phyloP scores from a whole-genome alignment of 2,797 vertebrate genomes.

The Cynodonichthys magdalenae region DNA sequence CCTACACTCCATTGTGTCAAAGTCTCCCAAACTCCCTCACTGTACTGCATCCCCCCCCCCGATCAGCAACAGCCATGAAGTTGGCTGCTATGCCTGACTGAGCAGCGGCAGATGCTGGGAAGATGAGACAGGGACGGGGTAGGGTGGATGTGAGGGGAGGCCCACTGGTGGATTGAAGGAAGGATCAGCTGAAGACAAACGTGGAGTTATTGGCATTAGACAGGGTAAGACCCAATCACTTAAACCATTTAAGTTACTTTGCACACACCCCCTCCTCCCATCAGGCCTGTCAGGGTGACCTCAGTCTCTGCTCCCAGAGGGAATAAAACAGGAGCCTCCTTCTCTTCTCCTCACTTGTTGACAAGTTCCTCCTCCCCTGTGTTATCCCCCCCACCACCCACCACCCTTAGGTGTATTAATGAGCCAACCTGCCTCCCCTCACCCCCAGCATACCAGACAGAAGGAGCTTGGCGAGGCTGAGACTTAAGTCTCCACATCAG shows the following conservation, averaged over 20 bases:
- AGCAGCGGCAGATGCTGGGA: constrained; percentile 31
- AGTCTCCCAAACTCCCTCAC: constrained; percentile 29
- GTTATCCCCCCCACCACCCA: not conserved
- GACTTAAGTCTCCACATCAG: constrained; percentile 64
- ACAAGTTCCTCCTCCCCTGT: constrained; percentile 17
- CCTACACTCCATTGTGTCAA: constrained; percentile 39
- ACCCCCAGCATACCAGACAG: constrained; percentile 48
- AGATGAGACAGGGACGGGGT: constrained; percentile 9
- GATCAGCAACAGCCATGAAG: constrained; percentile 45
- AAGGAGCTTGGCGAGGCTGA: constrained; percentile 53
- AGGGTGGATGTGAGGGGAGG: not conserved
- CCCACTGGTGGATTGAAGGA: constrained; percentile 15
- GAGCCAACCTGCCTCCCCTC: constrained; percentile 29
- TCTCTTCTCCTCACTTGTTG: constrained; percentile 27
- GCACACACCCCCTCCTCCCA: constrained; percentile 6
- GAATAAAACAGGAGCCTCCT: constrained; percentile 24
- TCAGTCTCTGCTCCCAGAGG: constrained; percentile 45
- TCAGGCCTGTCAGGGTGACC: constrained; percentile 45
- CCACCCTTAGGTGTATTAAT: constrained; percentile 58
- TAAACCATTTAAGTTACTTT: constrained; percentile 71
- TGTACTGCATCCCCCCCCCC: constrained; percentile 16
- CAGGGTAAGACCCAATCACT: constrained; percentile 69
- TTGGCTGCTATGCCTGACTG: constrained; percentile 34
- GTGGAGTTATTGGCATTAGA: constrained; percentile 72
- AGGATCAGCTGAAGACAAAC: constrained; percentile 67